Evolutionary conservation across 2,888 invertebrate species (phyloP).

Genomic region (Orchesella flavescens): DNA sequence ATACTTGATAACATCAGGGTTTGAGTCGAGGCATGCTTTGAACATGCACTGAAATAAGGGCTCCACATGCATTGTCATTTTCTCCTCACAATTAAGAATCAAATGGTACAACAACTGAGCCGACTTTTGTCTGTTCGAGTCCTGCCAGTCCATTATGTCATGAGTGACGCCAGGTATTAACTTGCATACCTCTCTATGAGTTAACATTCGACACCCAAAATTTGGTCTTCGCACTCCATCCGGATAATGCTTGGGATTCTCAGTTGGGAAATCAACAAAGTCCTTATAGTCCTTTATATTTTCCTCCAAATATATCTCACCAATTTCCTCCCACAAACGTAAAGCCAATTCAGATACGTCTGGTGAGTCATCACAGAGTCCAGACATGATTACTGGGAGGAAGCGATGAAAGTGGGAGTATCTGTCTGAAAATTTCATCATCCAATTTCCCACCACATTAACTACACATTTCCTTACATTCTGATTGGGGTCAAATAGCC

Average conservation of each 20-base stretch:
- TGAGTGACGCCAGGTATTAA: constrained; percentile 82
- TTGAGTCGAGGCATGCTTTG: constrained; percentile 72
- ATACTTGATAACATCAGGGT: constrained; percentile 75
- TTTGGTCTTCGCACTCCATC: constrained; percentile 85
- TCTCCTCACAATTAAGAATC: constrained; percentile 83
- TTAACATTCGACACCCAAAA: constrained; percentile 87
- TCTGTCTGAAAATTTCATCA: constrained; percentile 85
- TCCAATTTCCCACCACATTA: constrained; percentile 84
- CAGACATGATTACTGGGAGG: constrained; percentile 88
- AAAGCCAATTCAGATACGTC: constrained; percentile 81
- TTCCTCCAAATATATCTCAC: constrained; percentile 86
- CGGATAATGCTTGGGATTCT: constrained; percentile 84
- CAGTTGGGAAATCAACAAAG: constrained; percentile 83
- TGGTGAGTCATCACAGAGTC: constrained; percentile 85
- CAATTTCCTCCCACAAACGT: constrained; percentile 82
- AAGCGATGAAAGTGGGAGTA: constrained; percentile 92
- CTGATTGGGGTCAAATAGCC: constrained; percentile 88
- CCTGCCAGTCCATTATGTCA: constrained; percentile 85
- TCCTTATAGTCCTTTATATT: constrained; percentile 91
- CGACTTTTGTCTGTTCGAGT: constrained; percentile 81
- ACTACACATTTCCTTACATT: constrained; percentile 85
- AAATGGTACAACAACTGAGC: constrained; percentile 84
- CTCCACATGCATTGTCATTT: constrained; percentile 82
- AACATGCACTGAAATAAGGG: constrained; percentile 79
- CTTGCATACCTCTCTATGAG: constrained; percentile 84